Base-by-base conservation (phyloP, 2,888 invertebrate species). In the Selenia dentaria region DNA sequence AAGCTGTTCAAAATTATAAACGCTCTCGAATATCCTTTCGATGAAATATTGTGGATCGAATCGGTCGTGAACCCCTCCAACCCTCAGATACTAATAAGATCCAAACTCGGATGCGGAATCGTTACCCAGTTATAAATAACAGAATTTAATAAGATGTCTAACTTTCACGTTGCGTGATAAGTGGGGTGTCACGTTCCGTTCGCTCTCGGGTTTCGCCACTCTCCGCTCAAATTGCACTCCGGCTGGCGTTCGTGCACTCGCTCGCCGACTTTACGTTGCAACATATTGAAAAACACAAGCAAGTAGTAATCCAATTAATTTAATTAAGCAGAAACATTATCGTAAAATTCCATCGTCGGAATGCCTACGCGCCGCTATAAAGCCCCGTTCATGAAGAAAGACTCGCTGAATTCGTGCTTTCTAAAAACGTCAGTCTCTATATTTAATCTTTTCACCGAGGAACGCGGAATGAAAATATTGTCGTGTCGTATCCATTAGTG, bases 131-230 rank as follows among this genome's bases (percentile, higher is more conserved):
- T 75, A 79, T 80, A 76, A 79, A 80, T 81, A 81, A 74, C 74
- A 70, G 66, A 78, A 79, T 79, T 81, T 79, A 83, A 83, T 85
- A 82, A 82, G 77, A 78, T 74, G 74, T 78, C 71, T 69, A 77
- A 83, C 82, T 84, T 85, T 84, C 85, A 74, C 81, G 71, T 79
- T 71, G 74, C 71, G 70, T 80, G 78, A 79, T 85, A 87, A 84
- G 80, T 86, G 83, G 78, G 77, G 81, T 83, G 81, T 86, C 86
- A 81, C 82, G 86, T 85, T 83, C 74, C 77, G 78, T 79, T 78
- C 80, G 74, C 73, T 82, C 80, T 82, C 74, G 62, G 77, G 80
- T 86, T 87, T 84, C 83, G 80, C 84, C 83, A 81, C 69, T 79
- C 77, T 72, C 77, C 67, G 77, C 68, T 81, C 74, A 74, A 79